These are phyloP conservation scores for Lepas anatifera DNA, from an alignment of 2,888 invertebrate species.

Conservation along the genomic window DNA sequence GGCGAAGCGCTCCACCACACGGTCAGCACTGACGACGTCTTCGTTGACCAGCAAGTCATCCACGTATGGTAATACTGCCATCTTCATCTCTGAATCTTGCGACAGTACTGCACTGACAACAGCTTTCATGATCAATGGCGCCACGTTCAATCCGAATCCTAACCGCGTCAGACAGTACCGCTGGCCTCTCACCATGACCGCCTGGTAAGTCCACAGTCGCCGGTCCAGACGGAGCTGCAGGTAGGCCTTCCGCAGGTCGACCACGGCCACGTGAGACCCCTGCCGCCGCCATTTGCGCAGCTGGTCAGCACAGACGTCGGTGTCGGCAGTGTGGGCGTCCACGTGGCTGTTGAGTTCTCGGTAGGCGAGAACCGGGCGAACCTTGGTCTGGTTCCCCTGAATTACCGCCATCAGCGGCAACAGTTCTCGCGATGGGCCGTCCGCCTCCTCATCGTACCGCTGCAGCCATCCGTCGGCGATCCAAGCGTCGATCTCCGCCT, in stretches of 20 bases:
- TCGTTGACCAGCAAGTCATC: slow-evolving; percentile 18
- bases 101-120: not conserved
- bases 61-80: slow-evolving; percentile 14
- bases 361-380: slow-evolving; percentile 16
- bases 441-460: not conserved
- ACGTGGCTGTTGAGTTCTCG: slow-evolving; percentile 9
- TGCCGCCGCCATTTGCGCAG: slow-evolving; percentile 11
- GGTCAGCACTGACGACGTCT: slow-evolving; percentile 4
- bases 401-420: not conserved
- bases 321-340: slow-evolving; percentile 6
- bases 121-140: slow-evolving; percentile 13
- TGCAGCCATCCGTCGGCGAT: not conserved
- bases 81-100: not conserved
- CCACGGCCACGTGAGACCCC: not conserved
- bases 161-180: slow-evolving; percentile 16
- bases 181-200: not conserved
- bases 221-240: too few species aligned
- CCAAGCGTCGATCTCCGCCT: not conserved
- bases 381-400: not conserved
- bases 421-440: not conserved
- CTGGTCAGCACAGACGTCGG: slow-evolving; percentile 12
- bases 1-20: not conserved
- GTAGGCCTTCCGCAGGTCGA: slow-evolving; percentile 11
- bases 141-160: slow-evolving; percentile 14
- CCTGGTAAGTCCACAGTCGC: slow-evolving; percentile 16